phyloP scores from a whole-genome alignment of 2,888 invertebrate species.

The Ceramica pisi region DNA sequence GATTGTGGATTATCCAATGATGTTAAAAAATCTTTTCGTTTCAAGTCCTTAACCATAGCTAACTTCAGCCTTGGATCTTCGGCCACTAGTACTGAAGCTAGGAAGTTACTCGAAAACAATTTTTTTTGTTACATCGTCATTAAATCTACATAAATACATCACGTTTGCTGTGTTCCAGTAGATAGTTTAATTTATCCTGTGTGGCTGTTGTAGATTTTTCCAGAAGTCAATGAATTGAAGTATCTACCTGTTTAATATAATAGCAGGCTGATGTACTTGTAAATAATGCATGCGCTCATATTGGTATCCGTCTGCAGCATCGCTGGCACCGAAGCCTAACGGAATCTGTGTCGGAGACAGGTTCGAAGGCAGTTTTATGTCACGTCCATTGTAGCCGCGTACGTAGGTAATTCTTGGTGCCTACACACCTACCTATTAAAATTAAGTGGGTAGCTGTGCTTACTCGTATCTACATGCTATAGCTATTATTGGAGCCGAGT shows the following conservation, averaged over 20 bases:
- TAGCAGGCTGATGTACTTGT: slow-evolving; percentile 37
- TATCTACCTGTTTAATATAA: slow-evolving; percentile 27
- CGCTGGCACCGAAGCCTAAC: slow-evolving; percentile 72
- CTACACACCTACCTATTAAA: slow-evolving; percentile 62
- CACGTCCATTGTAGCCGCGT: slow-evolving; percentile 68
- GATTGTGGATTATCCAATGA: no score
- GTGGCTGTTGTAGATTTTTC: not conserved
- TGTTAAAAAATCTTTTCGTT: no score
- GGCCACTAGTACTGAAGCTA: no score
- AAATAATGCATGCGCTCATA: slow-evolving; percentile 60
- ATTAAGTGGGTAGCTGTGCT: slow-evolving; percentile 54
- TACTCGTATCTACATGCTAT: slow-evolving; percentile 33
- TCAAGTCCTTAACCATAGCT: no score
- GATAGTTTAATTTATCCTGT: not conserved
- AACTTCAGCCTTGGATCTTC: no score
- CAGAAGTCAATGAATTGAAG: slow-evolving; percentile 20
- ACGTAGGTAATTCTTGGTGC: slow-evolving; percentile 59
- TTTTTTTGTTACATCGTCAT: no score
- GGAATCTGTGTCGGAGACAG: slow-evolving; percentile 75
- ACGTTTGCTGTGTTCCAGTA: no score
- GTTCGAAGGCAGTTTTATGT: slow-evolving; percentile 76
- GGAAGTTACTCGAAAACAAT: no score
- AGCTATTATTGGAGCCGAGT: slow-evolving; percentile 33
- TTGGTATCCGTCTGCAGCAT: slow-evolving; percentile 62
- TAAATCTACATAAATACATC: no score